phyloP scores from a whole-genome alignment of 2,797 vertebrate species.

The Remorina albescens region DNA sequence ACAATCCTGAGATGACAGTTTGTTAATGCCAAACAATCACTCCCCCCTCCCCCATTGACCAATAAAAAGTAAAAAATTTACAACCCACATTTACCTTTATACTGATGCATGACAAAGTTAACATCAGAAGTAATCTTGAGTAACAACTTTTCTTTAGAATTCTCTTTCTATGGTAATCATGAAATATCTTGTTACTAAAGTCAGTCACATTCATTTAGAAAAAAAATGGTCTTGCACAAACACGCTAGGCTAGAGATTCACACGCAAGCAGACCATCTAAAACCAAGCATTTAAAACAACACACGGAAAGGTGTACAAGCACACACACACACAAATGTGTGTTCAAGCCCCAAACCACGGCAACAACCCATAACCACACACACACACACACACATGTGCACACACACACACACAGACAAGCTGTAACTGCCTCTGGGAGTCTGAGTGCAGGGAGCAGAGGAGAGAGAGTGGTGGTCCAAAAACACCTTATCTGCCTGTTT shows the following conservation, averaged over 20 bases:
- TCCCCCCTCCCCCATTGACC: constrained; percentile 39
- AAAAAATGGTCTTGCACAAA: constrained; percentile 55
- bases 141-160: constrained; percentile 52
- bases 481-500: constrained; percentile 84
- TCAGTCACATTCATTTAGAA: constrained; percentile 46
- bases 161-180: constrained; percentile 57
- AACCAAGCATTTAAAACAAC: constrained; percentile 66
- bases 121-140: constrained; percentile 44
- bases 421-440: constrained; percentile 78
- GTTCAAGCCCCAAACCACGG: constrained; percentile 63
- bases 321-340: constrained; percentile 60
- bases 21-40: constrained; percentile 32
- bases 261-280: constrained; percentile 69
- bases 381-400: constrained; percentile 49
- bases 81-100: constrained; percentile 40
- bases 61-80: constrained; percentile 47
- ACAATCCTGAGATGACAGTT: constrained; percentile 28
- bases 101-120: constrained; percentile 25
- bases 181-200: constrained; percentile 53
- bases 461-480: constrained; percentile 73
- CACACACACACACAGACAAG: constrained; percentile 52
- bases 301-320: constrained; percentile 58
- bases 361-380: constrained; percentile 60
- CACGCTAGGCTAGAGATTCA: constrained; percentile 62
- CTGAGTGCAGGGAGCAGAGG: constrained; percentile 66